A percentile compares a stretch with the other conserved stretches of the same genome.
phyloP scores from a whole-genome alignment of 2,888 invertebrate species.

The Cerceris rybyensis region DNA sequence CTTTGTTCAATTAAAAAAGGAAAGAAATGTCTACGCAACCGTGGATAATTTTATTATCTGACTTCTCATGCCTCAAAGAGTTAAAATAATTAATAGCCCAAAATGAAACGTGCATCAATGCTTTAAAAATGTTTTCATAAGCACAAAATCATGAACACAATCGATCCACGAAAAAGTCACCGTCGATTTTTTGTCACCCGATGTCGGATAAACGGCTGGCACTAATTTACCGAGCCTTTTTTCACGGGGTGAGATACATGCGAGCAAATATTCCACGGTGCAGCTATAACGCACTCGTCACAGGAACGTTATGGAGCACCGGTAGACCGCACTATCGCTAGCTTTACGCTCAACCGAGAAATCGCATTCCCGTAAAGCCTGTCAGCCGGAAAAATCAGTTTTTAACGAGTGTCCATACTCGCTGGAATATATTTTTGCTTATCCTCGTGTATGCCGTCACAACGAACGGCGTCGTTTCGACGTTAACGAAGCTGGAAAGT shows the following conservation, averaged over 20 bases:
- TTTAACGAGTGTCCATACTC: slow-evolving; percentile 44
- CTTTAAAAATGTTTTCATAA: too few relatives aligned
- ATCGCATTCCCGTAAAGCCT: slow-evolving; percentile 47
- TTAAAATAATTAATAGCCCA: too few relatives aligned
- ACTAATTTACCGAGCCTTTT: slow-evolving; percentile 54
- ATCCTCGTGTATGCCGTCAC: not conserved
- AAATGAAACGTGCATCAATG: too few relatives aligned
- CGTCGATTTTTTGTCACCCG: too few relatives aligned
- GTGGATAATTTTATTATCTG: too few relatives aligned
- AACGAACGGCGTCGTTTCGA: too few relatives aligned
- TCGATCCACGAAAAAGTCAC: too few relatives aligned
- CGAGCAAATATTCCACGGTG: slow-evolving; percentile 39
- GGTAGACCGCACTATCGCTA: slow-evolving; percentile 15
- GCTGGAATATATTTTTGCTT: slow-evolving; percentile 29
- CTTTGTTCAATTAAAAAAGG: too few relatives aligned
- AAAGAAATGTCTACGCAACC: too few relatives aligned
- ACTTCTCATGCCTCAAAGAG: too few relatives aligned
- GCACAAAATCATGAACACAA: too few relatives aligned
- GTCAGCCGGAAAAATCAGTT: slow-evolving; percentile 50
- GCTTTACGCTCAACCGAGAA: slow-evolving; percentile 41
- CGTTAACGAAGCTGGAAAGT: too few relatives aligned
- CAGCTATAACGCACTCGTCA: slow-evolving; percentile 34
- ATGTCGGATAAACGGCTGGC: slow-evolving; percentile 46
- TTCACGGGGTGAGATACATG: not conserved
- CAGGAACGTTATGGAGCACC: slow-evolving; percentile 18